Base-by-base conservation (phyloP, 2,888 invertebrate genomes). In the Bugula neritina region DNA sequence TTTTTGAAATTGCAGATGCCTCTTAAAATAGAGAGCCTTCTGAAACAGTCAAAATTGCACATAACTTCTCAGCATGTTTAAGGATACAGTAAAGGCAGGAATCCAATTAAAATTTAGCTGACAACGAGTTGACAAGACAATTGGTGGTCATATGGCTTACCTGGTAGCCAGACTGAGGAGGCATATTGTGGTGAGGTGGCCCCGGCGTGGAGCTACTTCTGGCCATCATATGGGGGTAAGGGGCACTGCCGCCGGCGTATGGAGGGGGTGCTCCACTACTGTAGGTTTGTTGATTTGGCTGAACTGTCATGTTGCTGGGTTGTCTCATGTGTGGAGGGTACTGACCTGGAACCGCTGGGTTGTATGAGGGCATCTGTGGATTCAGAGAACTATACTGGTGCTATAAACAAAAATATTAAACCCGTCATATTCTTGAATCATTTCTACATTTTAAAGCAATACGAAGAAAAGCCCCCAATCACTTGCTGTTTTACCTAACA, bases 321-420 rank as follows among this genome's bases (percentile, higher is more conserved):
- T 63, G 63, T 27, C 63, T 63, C 29, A 63, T 63, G 3, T 63
- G 63, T 13, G 43, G 10, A 10, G 63, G 27, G n/a, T 57, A 57
- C 27, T 25, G 63, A 27, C 27, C 27, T 2, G 10, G 27, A 23
- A 31, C 29, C 10, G 31, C 29, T 27, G 63, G 63, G 23, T 23
- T n/a, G n/a, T 63, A 63, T 29, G 63, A 10, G 27, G 63, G 21
- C 21, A 27, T 21, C 27, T 63, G 63, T 31, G 27, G 63, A 23
- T 10, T 31, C 63, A 63, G 27, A 13, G 63, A 31, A 13, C 13
- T n/a, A 31, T 25, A 63, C 31, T 25, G 31, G 31, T 63, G 63
- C 17, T 3, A 31, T 31, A 31, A 34, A 31, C 17, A 43, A 10
- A 43, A 43, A 43, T 17, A 43, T n/a, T n/a, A n/a, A n/a, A n/a